Percentiles rank a stretch among this genome's conserved stretches.
These are phyloP conservation scores for Itoplectis maculator DNA, from an alignment of 2,888 invertebrate genomes.

Conservation along the genomic window DNA sequence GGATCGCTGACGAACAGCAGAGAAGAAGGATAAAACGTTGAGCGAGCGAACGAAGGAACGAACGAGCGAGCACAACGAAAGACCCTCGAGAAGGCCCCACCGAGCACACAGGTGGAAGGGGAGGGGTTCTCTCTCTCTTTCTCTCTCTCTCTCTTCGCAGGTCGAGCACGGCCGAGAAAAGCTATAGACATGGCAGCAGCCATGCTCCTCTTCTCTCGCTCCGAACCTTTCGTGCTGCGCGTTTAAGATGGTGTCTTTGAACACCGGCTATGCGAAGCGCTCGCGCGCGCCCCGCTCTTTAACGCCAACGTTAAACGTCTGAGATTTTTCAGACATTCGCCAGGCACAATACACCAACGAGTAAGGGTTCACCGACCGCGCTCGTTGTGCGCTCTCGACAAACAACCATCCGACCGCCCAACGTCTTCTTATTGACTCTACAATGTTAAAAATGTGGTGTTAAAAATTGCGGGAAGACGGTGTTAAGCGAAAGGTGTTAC, in stretches of 20 bases:
- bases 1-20: conserved; percentile 59
- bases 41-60: conserved; percentile 63
- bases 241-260: conserved; percentile 64
- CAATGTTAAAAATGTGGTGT: too few relatives aligned
- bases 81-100: conserved; percentile 39
- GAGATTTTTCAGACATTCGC: not conserved
- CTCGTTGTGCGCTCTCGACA: conserved; percentile 4
- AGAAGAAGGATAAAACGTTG: conserved; percentile 56
- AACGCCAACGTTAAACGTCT: conserved; percentile 27
- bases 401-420: not conserved
- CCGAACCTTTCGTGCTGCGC: conserved; percentile 44
- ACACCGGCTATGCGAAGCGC: conserved; percentile 55
- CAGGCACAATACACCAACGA: conserved; percentile 14
- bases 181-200: not conserved
- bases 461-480: too few relatives aligned
- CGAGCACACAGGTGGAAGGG: conserved; percentile 64
- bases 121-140: too few relatives aligned
- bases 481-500: too few relatives aligned
- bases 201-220: too few relatives aligned
- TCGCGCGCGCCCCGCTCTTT: too few relatives aligned
- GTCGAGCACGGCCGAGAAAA: conserved; percentile 41
- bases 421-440: too few relatives aligned
- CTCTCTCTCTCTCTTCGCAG: conserved; percentile 36
- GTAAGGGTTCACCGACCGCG: not conserved
- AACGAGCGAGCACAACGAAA: conserved; percentile 56